Evolutionary conservation across 2,113 vertebrate species (phyloP).

Genomic region (Pelmatolapia mariae): DNA sequence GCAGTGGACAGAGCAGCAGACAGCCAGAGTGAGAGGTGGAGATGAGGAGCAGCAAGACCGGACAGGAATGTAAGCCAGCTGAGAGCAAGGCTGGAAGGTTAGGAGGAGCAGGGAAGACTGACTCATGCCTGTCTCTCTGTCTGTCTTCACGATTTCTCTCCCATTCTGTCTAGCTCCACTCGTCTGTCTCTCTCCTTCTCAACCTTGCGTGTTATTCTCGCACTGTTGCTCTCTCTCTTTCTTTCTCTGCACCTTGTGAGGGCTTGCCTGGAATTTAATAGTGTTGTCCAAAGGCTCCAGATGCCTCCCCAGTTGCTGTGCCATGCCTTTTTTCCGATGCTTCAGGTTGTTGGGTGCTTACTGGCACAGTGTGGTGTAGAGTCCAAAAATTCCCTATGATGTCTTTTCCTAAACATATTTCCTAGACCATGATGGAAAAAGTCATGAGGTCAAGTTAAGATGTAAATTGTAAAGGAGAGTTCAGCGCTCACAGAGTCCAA

Average conservation of each 20-base stretch:
- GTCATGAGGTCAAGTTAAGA: not conserved
- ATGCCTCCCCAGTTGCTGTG: not conserved
- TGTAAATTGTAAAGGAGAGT: not conserved
- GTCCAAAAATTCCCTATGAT: not conserved
- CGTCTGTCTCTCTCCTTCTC: not conserved
- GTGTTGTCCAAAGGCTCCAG: not conserved
- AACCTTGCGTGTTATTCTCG: not conserved
- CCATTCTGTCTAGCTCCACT: not conserved
- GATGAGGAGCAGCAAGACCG: conserved; percentile 20
- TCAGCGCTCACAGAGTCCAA: not conserved
- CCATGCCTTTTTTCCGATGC: not conserved
- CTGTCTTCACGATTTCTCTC: not conserved
- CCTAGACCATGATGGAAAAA: not conserved
- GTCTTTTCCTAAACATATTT: not conserved
- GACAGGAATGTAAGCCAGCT: conserved; percentile 35
- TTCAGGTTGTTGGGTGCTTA: not conserved
- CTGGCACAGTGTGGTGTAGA: not conserved
- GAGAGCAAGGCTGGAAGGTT: conserved; percentile 4
- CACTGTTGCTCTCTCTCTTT: not conserved
- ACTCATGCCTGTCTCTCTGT: conserved; percentile 20
- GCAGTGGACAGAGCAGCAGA: not conserved
- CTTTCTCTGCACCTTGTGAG: conserved; percentile 20
- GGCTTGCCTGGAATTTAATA: conserved; percentile 45
- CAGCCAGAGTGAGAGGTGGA: not conserved
- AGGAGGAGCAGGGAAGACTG: conserved; percentile 28